These are phyloP conservation scores for Zaprionus inermis DNA, from an alignment of 1,140 invertebrate species.

Conservation along the genomic window DNA sequence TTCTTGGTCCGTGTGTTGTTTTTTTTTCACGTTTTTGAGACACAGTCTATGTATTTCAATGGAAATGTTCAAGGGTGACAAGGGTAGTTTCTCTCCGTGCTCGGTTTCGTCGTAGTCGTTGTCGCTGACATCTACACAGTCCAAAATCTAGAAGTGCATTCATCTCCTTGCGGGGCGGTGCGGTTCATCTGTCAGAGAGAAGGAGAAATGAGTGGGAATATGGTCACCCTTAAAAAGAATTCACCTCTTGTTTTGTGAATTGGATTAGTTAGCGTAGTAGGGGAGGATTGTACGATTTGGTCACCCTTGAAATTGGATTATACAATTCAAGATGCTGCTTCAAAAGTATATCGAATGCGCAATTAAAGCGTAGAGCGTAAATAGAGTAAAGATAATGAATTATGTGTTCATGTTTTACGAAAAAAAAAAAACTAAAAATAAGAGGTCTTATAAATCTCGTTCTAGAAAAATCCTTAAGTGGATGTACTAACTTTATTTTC, in stretches of 20 bases:
- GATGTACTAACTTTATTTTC: no score
- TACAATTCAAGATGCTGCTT: not conserved
- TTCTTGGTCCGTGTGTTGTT: constrained; percentile 59
- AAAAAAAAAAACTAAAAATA: no score
- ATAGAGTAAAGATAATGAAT: not conserved
- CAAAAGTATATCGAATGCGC: not conserved
- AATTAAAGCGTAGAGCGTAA: not conserved
- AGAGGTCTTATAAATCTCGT: no score
- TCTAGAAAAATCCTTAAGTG: no score
- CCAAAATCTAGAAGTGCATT: constrained; percentile 65
- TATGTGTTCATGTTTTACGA: no score
- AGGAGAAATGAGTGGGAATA: not conserved
- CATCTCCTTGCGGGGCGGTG: constrained; percentile 29
- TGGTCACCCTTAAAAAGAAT: not conserved
- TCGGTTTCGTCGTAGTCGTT: constrained; percentile 18
- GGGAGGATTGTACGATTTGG: constrained; percentile 1
- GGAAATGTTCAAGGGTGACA: constrained; percentile 79
- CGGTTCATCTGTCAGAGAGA: constrained; percentile 29
- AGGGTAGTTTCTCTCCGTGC: constrained; percentile 64
- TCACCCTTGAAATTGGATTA: constrained; percentile 19
- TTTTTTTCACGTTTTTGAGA: constrained; percentile 66
- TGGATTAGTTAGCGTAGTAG: not conserved
- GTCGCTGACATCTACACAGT: constrained; percentile 53
- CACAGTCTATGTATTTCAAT: constrained; percentile 67
- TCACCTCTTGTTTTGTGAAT: constrained; percentile 11